Base-by-base conservation (phyloP, 2,113 vertebrate genomes). In the Eretmochelys imbricata region DNA sequence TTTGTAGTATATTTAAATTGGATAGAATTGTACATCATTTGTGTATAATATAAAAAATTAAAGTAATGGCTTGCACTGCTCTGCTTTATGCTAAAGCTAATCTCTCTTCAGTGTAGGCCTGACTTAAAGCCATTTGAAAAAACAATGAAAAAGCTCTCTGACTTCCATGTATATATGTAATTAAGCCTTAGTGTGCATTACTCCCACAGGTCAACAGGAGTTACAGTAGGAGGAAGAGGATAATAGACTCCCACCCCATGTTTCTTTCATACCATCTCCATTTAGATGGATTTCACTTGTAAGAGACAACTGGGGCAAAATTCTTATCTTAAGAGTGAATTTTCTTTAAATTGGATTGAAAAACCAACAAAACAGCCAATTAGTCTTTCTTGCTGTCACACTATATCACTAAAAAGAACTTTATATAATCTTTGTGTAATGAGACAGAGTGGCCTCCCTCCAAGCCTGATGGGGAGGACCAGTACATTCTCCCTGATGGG, bases 171-270 rank as follows among this genome's bases (percentile, higher is more conserved):
- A 51, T 17, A 38, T 22, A 80, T 91, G 49, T 29, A 6, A 84
- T 87, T 94, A 93, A 86, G 76, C 54, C 42, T 95, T 95, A 89
- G 16, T 87, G 88, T 95, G 88, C 82, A 84, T 90, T 49, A 80
- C 5, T 94, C 87, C 88, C 88, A 82, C 94, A 65, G 89, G 59
- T 31, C 92, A 19, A 13, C 79, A 49, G 2, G 14, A 29, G 83
- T 95, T 93, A 84, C 3, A 91, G 50, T 48, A 76, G 42, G 12
- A 80, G 79, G 54, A 75, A 92, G 54, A 59, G n/a, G 93, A 69
- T 85, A 84, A 80, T 13, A 79, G 27, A 14, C n/a, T 87, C 89
- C 48, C 50, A 87, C 5, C 17, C 90, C 31, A 51, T 38, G 59
- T 89, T 48, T 89, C 80, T 96, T 93, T 95, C 48, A 84, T 48